Conservation (phyloP, 2,797 vertebrate genomes). For the Tapera naevia region DNA sequence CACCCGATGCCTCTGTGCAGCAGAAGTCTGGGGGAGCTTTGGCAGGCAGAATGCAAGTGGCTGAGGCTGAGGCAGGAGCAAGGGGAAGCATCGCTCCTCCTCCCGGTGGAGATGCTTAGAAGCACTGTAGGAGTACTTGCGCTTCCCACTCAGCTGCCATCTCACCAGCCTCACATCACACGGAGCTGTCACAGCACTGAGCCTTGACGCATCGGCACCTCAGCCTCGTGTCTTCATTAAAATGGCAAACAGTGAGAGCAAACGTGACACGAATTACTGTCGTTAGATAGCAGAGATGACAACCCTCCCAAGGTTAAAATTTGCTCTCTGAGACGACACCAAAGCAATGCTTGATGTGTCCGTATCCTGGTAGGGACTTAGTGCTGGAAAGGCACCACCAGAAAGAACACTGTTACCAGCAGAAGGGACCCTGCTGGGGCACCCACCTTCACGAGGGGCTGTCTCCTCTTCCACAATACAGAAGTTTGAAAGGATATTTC, state of each 20-base stretch:
- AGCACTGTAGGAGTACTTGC: neutral
- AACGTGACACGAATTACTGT: neutral
- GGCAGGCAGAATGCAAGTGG: neutral
- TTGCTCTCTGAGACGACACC: neutral
- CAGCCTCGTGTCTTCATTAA: neutral
- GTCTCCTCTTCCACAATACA: neutral
- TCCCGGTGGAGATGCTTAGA: neutral
- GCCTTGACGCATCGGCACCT: neutral
- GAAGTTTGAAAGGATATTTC: neutral
- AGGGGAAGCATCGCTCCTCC: neutral
- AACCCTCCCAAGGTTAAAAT: neutral
- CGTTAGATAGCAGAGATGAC: neutral
- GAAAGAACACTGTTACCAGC: neutral
- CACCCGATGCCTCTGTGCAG: neutral
- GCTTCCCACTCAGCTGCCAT: slow-evolving; percentile 21
- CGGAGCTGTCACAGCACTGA: neutral
- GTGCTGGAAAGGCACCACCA: neutral
- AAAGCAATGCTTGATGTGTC: neutral
- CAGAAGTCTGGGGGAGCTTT: neutral
- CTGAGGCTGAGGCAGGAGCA: neutral
- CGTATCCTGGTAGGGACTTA: rapidly evolving
- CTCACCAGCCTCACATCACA: neutral
- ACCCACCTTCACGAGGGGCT: rapidly evolving
- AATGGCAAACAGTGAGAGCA: neutral
- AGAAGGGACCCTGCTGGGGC: neutral